Evolutionary conservation across 2,888 invertebrate species (phyloP).

Genomic region (Phragmatobia fuliginosa): DNA sequence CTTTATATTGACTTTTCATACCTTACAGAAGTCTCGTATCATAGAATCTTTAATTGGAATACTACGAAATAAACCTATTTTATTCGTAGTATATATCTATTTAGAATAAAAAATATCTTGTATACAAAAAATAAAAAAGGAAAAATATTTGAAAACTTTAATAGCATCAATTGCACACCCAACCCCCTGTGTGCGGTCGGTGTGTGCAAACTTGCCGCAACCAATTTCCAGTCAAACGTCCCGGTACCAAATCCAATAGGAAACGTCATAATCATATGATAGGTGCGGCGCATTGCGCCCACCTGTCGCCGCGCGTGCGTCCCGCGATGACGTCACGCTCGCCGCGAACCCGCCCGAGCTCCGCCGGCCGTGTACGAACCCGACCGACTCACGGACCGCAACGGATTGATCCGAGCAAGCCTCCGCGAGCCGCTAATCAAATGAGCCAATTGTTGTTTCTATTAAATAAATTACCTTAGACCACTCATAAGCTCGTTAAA

Average conservation of each 20-base stretch:
- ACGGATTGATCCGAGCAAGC: slow-evolving; percentile 76
- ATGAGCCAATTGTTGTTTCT: slow-evolving; percentile 57
- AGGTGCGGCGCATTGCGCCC: slow-evolving; percentile 85
- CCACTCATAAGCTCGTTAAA: slow-evolving; percentile 18
- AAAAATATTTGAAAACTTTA: slow-evolving; percentile 45
- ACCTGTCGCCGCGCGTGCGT: slow-evolving; percentile 86
- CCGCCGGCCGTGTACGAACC: slow-evolving; percentile 57
- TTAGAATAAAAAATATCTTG: not conserved
- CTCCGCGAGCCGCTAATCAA: slow-evolving; percentile 67
- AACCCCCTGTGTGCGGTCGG: slow-evolving; percentile 43
- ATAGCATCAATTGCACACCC: slow-evolving; percentile 50
- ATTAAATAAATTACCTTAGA: slow-evolving; percentile 40
- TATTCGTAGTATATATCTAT: too few species aligned
- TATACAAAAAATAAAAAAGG: slow-evolving; percentile 28
- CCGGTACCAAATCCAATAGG: slow-evolving; percentile 72
- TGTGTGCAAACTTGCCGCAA: slow-evolving; percentile 66
- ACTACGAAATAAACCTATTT: not conserved
- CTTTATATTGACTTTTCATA: not conserved
- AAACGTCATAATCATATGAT: slow-evolving; percentile 86
- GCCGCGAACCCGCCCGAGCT: slow-evolving; percentile 62
- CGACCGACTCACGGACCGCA: slow-evolving; percentile 62
- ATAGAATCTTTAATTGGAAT: not conserved
- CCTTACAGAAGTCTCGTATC: not conserved
- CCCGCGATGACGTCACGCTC: slow-evolving; percentile 79
- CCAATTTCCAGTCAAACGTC: slow-evolving; percentile 66